phyloP scores from a whole-genome alignment of 2,113 vertebrate species.

The Pelobates fuscus region DNA sequence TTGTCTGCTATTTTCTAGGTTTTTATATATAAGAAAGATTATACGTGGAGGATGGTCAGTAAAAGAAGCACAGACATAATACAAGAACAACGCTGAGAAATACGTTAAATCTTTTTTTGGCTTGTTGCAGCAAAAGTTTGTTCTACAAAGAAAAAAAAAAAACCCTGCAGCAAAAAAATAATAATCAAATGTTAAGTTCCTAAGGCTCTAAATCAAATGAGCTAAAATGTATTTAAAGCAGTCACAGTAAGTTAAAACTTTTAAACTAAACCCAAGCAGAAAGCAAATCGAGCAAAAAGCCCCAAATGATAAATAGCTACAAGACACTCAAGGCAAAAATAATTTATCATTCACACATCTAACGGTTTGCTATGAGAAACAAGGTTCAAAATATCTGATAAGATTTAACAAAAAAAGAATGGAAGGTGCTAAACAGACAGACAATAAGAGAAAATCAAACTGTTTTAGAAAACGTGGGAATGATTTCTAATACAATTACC shows the following conservation, averaged over 20 bases:
- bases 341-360: conserved; percentile 14
- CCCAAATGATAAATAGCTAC: conserved; percentile 5
- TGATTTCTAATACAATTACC: too few relatives aligned
- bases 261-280: not conserved
- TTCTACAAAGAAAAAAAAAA: too few relatives aligned
- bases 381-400: conserved; percentile 6
- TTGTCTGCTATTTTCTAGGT: too few relatives aligned
- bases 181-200: too few relatives aligned
- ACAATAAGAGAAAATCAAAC: conserved; percentile 16
- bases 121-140: too few relatives aligned
- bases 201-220: not conserved
- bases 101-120: too few relatives aligned
- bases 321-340: conserved; percentile 13
- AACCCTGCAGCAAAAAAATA: too few relatives aligned
- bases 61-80: too few relatives aligned
- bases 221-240: not conserved
- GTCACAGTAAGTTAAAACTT: not conserved
- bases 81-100: too few relatives aligned
- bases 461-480: too few relatives aligned
- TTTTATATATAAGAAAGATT: too few relatives aligned
- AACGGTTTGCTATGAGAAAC: conserved; percentile 8
- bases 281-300: conserved; percentile 6
- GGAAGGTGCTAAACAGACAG: not conserved
- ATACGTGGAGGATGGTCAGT: too few relatives aligned
- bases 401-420: not conserved